Evolutionary conservation across 2,797 vertebrate genomes (phyloP).

Genomic region (Sphenopsis melanotis): DNA sequence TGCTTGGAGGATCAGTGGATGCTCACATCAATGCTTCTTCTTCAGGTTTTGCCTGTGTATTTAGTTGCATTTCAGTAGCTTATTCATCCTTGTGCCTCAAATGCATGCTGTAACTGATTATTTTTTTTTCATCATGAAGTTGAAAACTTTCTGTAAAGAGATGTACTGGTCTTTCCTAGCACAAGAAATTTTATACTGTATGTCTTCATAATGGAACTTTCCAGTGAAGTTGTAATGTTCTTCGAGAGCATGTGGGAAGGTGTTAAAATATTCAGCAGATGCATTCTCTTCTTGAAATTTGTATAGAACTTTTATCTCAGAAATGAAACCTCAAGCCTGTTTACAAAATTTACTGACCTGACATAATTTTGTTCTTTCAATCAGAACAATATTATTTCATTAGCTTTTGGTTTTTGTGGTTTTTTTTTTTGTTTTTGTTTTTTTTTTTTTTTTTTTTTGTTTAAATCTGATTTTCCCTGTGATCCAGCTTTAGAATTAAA

Average conservation of each 20-base stretch:
- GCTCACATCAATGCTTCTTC: not conserved
- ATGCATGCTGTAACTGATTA: not conserved
- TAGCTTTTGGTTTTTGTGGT: not conserved
- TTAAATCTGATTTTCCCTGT: not conserved
- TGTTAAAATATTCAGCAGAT: constrained; percentile 28
- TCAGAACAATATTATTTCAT: not conserved
- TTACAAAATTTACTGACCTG: not conserved
- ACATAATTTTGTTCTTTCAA: not conserved
- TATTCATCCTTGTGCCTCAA: not conserved
- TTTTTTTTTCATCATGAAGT: not conserved
- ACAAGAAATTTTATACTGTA: not conserved
- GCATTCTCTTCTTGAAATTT: not conserved
- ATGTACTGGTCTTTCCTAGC: not conserved
- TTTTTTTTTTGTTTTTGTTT: no score
- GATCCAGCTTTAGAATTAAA: not conserved
- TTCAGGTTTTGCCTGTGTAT: not conserved
- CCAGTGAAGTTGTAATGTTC: not conserved
- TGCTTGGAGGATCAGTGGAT: not conserved
- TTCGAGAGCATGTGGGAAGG: not conserved
- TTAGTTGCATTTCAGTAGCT: not conserved
- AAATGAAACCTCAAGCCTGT: not conserved
- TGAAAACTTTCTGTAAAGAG: not conserved
- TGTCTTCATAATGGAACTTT: not conserved
- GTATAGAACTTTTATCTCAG: not conserved
- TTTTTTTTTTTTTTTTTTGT: no score